phyloP scores from a whole-genome alignment of 2,113 vertebrate species.

The Zingel zingel region DNA sequence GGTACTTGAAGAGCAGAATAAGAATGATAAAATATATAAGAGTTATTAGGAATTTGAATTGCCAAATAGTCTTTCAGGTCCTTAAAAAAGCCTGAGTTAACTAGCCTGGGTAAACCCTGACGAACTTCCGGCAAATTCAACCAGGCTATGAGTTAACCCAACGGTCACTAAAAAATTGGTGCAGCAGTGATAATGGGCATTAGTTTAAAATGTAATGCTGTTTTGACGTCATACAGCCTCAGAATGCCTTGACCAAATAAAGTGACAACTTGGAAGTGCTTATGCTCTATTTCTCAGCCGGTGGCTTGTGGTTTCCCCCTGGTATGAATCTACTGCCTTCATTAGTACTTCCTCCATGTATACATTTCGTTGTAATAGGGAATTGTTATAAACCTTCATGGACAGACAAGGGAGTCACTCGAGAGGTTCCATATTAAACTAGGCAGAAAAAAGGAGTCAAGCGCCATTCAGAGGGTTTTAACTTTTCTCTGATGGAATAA shows the following conservation, averaged over 20 bases:
- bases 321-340: neutral
- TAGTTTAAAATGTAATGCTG: neutral
- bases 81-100: conserved; percentile 9
- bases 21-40: neutral
- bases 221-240: neutral
- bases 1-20: neutral
- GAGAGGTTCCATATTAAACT: neutral
- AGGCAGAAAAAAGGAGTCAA: neutral
- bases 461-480: neutral
- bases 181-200: neutral
- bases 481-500: neutral
- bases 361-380: neutral
- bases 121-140: no score
- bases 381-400: neutral
- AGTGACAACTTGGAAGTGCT: conserved; percentile 24
- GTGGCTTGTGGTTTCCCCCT: neutral
- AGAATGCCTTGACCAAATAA: conserved; percentile 8
- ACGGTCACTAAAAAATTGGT: neutral
- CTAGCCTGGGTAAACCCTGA: no score
- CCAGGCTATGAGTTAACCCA: conserved; percentile 1
- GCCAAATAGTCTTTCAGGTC: neutral
- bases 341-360: neutral
- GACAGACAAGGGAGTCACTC: neutral
- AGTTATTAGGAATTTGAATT: neutral
- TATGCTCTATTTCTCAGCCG: neutral